A percentile compares a stretch with the other conserved stretches of the same genome.
Evolutionary conservation across 37 sponge, comb jelly and placozoan genomes (phyloP).

Genomic region (Ephydatia muelleri): DNA sequence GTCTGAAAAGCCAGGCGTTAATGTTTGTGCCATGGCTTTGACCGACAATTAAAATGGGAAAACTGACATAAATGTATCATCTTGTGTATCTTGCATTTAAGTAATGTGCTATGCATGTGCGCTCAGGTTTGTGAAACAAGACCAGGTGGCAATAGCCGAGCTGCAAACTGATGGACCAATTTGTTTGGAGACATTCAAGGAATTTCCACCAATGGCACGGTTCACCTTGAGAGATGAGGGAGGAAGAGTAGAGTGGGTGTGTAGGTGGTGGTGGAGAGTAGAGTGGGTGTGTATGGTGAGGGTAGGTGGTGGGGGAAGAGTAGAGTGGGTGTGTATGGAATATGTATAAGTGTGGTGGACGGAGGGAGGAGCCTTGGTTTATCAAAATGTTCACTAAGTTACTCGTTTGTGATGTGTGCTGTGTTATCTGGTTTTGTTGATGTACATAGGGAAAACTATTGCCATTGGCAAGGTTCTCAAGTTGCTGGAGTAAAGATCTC

Average conservation of each 20-base stretch:
- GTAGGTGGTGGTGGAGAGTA: too few species aligned
- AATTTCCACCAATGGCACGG: slow-evolving; percentile 96
- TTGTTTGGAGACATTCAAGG: slow-evolving; percentile 94
- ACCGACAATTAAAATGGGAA: too few species aligned
- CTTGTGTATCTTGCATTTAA: too few species aligned
- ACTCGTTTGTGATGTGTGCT: too few species aligned
- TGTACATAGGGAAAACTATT: slow-evolving; percentile 85
- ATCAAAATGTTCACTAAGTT: too few species aligned
- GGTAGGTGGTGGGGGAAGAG: neutral
- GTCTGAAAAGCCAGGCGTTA: too few species aligned
- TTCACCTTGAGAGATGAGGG: slow-evolving; percentile 99
- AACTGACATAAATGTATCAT: too few species aligned
- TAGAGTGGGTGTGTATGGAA: too few species aligned
- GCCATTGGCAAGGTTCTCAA: slow-evolving; percentile 98
- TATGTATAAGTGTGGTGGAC: too few species aligned
- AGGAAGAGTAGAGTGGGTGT: too few species aligned
- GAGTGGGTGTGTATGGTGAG: neutral
- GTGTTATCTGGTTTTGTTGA: neutral
- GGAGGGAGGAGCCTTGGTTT: too few species aligned
- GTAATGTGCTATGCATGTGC: neutral
- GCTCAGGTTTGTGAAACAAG: slow-evolving; percentile 92
- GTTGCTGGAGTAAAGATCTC: slow-evolving; percentile 55
- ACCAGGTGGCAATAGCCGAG: slow-evolving; percentile 80
- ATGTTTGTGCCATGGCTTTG: too few species aligned
- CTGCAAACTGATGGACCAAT: slow-evolving; percentile 87